Evolutionary conservation across 1,140 invertebrate species (phyloP).

Genomic region (Drosophila takahashii): DNA sequence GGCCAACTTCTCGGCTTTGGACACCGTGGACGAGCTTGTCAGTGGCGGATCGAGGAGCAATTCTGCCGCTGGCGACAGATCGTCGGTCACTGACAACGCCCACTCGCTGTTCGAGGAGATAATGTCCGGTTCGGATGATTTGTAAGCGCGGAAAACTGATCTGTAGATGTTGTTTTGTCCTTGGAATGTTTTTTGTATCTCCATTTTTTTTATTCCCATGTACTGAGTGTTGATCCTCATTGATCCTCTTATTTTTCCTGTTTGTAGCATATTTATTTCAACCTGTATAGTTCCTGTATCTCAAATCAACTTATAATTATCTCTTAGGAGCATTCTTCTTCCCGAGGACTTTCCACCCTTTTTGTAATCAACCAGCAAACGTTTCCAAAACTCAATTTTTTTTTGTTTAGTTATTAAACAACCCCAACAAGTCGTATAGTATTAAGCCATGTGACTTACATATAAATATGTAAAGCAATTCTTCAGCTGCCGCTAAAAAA

Average conservation of each 20-base stretch:
- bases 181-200: background rate
- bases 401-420: conserved; percentile 2
- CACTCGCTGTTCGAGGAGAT: conserved; percentile 63
- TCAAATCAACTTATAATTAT: conserved; percentile 19
- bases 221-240: background rate
- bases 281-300: background rate
- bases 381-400: conserved; percentile 21
- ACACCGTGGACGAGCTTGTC: conserved; percentile 55
- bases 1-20: conserved; percentile 23
- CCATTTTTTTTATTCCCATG: conserved; percentile 5
- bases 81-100: conserved; percentile 45
- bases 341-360: conserved; percentile 25
- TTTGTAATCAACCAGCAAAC: conserved; percentile 20
- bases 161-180: conserved; percentile 13
- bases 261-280: conserved; percentile 6
- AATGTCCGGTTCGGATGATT: conserved; percentile 59
- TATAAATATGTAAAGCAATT: conserved; percentile 7
- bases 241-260: conserved; percentile 6
- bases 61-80: conserved; percentile 48
- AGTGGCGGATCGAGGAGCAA: conserved; percentile 45
- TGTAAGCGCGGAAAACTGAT: conserved; percentile 37
- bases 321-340: conserved; percentile 32
- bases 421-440: conserved; percentile 3
- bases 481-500: conserved; percentile 24
- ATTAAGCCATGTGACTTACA: background rate